Evolutionary conservation across 2,888 invertebrate genomes (phyloP).

Genomic region (Celastrina argiolus): DNA sequence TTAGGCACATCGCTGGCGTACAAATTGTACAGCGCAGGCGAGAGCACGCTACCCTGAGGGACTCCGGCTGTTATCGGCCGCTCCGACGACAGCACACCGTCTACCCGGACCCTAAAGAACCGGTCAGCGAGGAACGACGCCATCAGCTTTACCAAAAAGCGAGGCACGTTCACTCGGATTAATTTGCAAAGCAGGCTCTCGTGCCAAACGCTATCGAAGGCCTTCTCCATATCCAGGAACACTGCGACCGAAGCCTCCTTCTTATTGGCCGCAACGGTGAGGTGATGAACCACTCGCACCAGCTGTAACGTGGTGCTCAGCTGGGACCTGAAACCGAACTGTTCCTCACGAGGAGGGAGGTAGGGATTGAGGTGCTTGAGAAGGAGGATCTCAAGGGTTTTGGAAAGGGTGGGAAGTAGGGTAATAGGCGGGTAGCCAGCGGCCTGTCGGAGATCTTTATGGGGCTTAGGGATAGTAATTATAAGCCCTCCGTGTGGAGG

Average conservation of each 20-base stretch:
- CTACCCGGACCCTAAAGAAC: too few species aligned
- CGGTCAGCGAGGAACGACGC: too few species aligned
- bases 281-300: not conserved
- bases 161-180: too few species aligned
- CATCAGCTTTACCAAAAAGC: too few species aligned
- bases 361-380: not conserved
- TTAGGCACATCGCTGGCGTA: too few species aligned
- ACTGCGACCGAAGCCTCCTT: not conserved
- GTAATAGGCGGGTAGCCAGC: not conserved
- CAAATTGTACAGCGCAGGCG: too few species aligned
- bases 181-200: too few species aligned
- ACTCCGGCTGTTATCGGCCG: constrained; percentile 16
- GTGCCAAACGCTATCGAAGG: too few species aligned
- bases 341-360: not conserved
- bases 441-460: not conserved
- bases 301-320: too few species aligned
- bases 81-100: not conserved
- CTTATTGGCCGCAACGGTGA: not conserved
- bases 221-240: constrained; percentile 1
- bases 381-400: not conserved
- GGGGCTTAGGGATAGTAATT: not conserved
- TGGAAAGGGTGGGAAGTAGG: not conserved
- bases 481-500: too few species aligned
- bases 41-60: constrained; percentile 32
- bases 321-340: constrained; percentile 19